Conservation (phyloP, 2,888 invertebrate species). For the Agriotes lineatus region DNA sequence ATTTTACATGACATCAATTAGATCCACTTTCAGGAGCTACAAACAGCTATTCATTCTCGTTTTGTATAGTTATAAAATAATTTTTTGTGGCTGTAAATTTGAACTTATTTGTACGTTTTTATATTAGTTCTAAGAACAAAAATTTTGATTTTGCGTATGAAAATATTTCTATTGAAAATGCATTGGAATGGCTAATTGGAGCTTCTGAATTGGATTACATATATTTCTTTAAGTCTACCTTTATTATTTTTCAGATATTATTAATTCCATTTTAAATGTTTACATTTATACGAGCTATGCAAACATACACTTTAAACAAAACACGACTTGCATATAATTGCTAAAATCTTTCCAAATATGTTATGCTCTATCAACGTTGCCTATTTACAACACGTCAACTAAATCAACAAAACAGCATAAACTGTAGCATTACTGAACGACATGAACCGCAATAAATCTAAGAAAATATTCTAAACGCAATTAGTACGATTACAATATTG, state of each 20-base stretch:
- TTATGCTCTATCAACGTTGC: constrained; percentile 19
- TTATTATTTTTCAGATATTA: constrained; percentile 24
- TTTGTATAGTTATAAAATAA: too few species aligned
- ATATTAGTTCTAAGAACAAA: too few species aligned
- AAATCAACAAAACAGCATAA: constrained; percentile 6
- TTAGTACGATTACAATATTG: not conserved
- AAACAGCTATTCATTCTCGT: constrained; percentile 14
- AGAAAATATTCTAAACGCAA: not conserved
- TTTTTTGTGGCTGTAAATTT: too few species aligned
- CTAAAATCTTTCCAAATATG: constrained; percentile 16
- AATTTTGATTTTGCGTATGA: too few species aligned
- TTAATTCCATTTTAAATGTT: constrained; percentile 22
- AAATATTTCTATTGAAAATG: too few species aligned
- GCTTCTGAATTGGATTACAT: constrained; percentile 19
- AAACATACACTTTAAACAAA: constrained; percentile 25
- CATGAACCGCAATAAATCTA: not conserved
- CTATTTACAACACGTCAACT: constrained; percentile 27
- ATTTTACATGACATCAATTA: constrained; percentile 41
- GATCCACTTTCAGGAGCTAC: constrained; percentile 28
- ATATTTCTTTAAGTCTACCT: constrained; percentile 36
- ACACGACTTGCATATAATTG: constrained; percentile 15
- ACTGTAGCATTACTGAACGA: not conserved
- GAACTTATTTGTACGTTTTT: too few species aligned
- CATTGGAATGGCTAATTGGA: not conserved
- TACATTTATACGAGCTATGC: constrained; percentile 38